Evolutionary conservation across 2,797 vertebrate species (phyloP).

Genomic region (Rhyacichthys aspro): DNA sequence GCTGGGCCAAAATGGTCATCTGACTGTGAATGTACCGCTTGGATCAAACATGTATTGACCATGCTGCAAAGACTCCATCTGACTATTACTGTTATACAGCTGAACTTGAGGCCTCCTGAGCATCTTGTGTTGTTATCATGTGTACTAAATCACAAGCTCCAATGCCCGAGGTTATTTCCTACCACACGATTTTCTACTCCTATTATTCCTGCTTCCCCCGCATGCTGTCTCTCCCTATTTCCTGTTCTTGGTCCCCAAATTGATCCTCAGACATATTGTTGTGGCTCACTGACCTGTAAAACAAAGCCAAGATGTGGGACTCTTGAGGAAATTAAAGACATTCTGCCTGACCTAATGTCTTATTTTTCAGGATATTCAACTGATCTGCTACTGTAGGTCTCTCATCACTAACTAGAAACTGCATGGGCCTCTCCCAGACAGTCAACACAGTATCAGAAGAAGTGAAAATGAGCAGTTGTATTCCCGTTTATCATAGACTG

Average conservation of each 20-base stretch:
- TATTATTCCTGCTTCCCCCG: constrained; percentile 71
- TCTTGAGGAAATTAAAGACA: constrained; percentile 46
- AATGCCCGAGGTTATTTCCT: constrained; percentile 75
- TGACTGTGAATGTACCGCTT: no score
- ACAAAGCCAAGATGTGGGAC: constrained; percentile 70
- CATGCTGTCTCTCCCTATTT: constrained; percentile 64
- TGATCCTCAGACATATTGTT: constrained; percentile 79
- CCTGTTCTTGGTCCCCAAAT: constrained; percentile 69
- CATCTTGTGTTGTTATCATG: constrained; percentile 57
- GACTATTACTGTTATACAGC: constrained; percentile 1
- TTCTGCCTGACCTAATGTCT: constrained; percentile 5
- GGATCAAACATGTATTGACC: no score
- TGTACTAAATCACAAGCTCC: constrained; percentile 71
- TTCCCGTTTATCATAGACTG: background rate
- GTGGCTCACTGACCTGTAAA: constrained; percentile 81
- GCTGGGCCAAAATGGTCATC: no score
- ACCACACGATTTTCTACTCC: constrained; percentile 42
- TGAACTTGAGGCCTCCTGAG: constrained; percentile 31
- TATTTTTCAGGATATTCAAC: background rate
- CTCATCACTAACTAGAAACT: background rate
- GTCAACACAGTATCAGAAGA: no score
- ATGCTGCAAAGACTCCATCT: background rate
- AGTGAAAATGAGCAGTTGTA: constrained; percentile 7
- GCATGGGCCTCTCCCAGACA: background rate
- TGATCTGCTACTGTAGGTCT: background rate